A percentile compares a stretch with the other conserved stretches of the same genome.
Conservation (phyloP, 30 jellyfish, hydroid and myxozoan genomes). For the Mastigias papua region DNA sequence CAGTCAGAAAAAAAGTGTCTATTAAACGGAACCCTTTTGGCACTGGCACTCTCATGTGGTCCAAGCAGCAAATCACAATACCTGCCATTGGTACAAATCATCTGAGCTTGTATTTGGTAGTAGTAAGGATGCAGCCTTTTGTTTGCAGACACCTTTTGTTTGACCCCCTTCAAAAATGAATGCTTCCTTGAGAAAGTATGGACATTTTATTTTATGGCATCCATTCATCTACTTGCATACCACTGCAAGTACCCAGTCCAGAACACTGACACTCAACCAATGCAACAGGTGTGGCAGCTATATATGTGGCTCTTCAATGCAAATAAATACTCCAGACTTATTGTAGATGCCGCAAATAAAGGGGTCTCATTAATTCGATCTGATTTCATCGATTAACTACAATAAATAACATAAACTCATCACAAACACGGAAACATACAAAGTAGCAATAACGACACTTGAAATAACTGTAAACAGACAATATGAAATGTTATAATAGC, state of each 20-base stretch:
- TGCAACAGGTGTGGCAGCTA: slow-evolving; percentile 31
- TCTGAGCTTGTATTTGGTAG: slow-evolving; percentile 20
- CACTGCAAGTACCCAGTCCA: no score
- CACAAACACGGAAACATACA: no score
- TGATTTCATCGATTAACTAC: no score
- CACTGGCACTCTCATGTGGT: slow-evolving; percentile 16
- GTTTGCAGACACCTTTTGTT: neutral
- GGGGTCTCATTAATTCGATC: no score
- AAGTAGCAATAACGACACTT: no score
- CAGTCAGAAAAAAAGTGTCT: neutral
- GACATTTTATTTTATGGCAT: slow-evolving; percentile 29
- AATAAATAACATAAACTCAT: no score
- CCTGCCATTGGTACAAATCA: slow-evolving; percentile 1
- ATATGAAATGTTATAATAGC: no score
- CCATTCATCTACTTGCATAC: no score
- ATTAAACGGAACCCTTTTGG: neutral
- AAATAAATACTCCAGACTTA: neutral
- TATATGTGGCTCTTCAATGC: slow-evolving; percentile 15
- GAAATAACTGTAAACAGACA: no score
- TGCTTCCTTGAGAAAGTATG: neutral
- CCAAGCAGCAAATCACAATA: slow-evolving; percentile 22
- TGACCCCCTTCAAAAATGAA: neutral
- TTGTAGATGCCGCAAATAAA: no score
- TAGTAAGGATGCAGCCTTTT: slow-evolving; percentile 2
- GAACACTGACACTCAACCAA: neutral